These are phyloP conservation scores for Clarias gariepinus DNA, from an alignment of 2,113 vertebrate species.

Conservation along the genomic window DNA sequence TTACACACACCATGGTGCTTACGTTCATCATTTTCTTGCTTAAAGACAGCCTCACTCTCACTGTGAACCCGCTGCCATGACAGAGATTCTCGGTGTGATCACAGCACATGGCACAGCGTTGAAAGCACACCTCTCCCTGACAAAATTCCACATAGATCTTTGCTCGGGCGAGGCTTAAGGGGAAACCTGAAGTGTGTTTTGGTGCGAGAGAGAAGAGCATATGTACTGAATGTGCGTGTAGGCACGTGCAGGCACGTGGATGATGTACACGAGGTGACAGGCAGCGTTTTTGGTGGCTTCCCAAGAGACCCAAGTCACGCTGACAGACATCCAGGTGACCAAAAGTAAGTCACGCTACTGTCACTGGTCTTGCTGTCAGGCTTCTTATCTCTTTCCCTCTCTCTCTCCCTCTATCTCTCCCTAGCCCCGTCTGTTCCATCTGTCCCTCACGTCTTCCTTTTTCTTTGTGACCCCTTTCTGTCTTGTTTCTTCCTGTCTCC, in stretches of 20 bases:
- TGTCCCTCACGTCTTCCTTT: not conserved
- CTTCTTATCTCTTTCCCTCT: slow-evolving; percentile 5
- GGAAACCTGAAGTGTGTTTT: slow-evolving; percentile 33
- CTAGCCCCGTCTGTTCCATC: not conserved
- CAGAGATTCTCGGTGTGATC: slow-evolving; percentile 25
- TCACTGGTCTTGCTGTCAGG: slow-evolving; percentile 13
- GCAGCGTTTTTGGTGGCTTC: slow-evolving; percentile 57
- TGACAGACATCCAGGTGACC: slow-evolving; percentile 40
- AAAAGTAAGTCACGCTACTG: slow-evolving; percentile 40
- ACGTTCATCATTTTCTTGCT: slow-evolving; percentile 17
- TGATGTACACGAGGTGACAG: slow-evolving; percentile 67
- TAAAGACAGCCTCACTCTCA: slow-evolving; percentile 31
- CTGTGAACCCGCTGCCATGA: slow-evolving; percentile 29
- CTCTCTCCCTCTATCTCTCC: slow-evolving; percentile 11
- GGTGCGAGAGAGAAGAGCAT: not conserved
- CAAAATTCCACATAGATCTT: slow-evolving; percentile 33
- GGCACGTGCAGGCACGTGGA: not conserved
- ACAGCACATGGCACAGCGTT: slow-evolving; percentile 27
- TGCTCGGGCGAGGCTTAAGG: slow-evolving; percentile 26
- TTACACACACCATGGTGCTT: slow-evolving; percentile 55
- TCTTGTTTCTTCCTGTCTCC: slow-evolving; percentile 8
- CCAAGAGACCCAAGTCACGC: slow-evolving; percentile 51
- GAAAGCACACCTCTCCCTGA: slow-evolving; percentile 31
- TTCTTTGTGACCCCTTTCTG: slow-evolving; percentile 6
- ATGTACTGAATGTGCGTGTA: slow-evolving; percentile 16